phyloP scores from a whole-genome alignment of 2,888 invertebrate genomes.

The Cybosia mesomella region DNA sequence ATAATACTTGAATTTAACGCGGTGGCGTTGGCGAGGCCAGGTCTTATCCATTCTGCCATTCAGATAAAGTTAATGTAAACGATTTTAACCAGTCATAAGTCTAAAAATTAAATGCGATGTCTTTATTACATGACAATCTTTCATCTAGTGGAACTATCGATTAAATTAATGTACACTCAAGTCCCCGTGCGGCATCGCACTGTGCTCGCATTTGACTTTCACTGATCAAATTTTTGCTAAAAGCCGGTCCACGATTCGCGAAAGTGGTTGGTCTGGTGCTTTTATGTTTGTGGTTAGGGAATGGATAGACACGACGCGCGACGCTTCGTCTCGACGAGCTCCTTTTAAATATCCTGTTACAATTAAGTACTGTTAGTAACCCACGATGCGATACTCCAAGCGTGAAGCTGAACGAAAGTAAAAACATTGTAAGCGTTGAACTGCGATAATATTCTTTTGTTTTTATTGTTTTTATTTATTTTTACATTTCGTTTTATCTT shows the following conservation, averaged over 20 bases:
- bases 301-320: constrained; percentile 62
- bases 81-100: constrained; percentile 2
- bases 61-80: background rate
- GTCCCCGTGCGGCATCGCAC: constrained; percentile 43
- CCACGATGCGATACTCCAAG: constrained; percentile 33
- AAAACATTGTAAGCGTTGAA: background rate
- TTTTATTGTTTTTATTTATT: background rate
- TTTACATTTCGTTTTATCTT: background rate
- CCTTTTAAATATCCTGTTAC: constrained; percentile 52
- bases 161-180: constrained; percentile 71
- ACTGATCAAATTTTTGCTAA: constrained; percentile 86
- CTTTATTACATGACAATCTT: constrained; percentile 35
- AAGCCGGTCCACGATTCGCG: constrained; percentile 83
- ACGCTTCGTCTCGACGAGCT: constrained; percentile 49
- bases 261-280: constrained; percentile 81
- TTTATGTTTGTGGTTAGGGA: constrained; percentile 60
- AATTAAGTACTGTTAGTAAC: constrained; percentile 55
- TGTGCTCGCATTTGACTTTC: constrained; percentile 75
- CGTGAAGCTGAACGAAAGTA: constrained; percentile 4
- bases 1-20: background rate
- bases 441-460: background rate
- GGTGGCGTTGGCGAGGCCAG: background rate
- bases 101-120: constrained; percentile 28
- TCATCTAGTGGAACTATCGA: constrained; percentile 51
- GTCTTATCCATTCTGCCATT: background rate